phyloP scores from a whole-genome alignment of 2,113 vertebrate genomes.

The Caloenas nicobarica region DNA sequence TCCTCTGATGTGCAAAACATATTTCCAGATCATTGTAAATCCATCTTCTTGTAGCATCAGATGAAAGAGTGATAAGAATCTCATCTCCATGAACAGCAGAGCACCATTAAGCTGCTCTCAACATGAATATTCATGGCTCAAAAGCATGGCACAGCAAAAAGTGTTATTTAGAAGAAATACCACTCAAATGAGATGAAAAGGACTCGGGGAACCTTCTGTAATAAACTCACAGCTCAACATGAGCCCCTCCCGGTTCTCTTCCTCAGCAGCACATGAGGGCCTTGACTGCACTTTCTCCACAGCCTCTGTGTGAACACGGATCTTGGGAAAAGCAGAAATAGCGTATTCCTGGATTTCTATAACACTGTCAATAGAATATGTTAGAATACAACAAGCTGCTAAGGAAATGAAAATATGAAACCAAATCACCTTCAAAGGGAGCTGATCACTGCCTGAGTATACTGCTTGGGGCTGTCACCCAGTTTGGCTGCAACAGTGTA shows the following conservation, averaged over 20 bases:
- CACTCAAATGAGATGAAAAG: neutral
- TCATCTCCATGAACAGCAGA: neutral
- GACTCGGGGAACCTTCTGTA: neutral
- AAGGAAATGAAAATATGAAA: neutral
- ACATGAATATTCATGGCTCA: neutral
- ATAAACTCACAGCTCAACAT: neutral
- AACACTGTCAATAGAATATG: neutral
- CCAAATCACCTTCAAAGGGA: neutral
- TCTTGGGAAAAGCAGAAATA: neutral
- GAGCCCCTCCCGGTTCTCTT: neutral
- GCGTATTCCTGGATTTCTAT: neutral
- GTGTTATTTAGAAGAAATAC: neutral
- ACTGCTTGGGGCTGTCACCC: neutral
- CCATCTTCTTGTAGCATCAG: neutral
- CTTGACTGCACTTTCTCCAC: neutral
- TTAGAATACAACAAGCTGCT: neutral
- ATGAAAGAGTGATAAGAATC: neutral
- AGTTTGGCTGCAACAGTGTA: neutral
- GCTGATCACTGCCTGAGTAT: too few species aligned
- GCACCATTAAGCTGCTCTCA: neutral
- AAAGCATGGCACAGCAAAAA: neutral
- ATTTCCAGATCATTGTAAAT: neutral
- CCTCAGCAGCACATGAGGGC: fast-evolving
- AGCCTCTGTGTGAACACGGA: neutral
- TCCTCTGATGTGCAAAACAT: neutral